Percentiles rank a stretch among this genome's conserved stretches.
Evolutionary conservation across 37 sponge, comb jelly and placozoan species (phyloP).

Genomic region (Chondrilla cf. caribensis): DNA sequence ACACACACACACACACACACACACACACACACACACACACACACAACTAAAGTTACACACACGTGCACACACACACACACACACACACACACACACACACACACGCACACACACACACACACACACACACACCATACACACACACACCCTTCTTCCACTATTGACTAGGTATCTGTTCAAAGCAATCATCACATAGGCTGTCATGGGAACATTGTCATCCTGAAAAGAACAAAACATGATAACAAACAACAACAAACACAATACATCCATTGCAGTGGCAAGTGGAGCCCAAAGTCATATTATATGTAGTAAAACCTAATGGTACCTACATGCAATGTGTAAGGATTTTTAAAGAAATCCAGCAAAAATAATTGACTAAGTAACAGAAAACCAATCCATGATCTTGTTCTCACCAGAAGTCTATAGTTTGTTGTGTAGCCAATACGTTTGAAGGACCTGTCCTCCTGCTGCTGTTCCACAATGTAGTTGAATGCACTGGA

Average conservation of each 20-base stretch:
- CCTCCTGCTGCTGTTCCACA: slow-evolving; percentile 20
- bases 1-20: background rate
- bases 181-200: slow-evolving; percentile 16
- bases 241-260: too few species aligned
- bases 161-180: background rate
- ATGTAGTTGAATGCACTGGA: slow-evolving; percentile 41
- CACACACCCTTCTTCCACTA: background rate
- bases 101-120: background rate
- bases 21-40: too few species aligned
- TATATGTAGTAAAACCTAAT: too few species aligned
- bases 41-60: too few species aligned
- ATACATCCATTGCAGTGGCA: too few species aligned
- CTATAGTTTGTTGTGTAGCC: slow-evolving; percentile 44
- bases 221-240: background rate
- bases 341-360: too few species aligned
- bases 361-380: too few species aligned
- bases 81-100: slow-evolving; percentile 1
- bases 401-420: slow-evolving; percentile 37
- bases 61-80: background rate
- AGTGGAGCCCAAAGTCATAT: too few species aligned
- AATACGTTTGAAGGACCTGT: slow-evolving; percentile 17
- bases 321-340: too few species aligned
- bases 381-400: too few species aligned
- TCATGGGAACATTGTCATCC: slow-evolving; percentile 11
- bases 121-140: background rate